Evolutionary conservation across 2,113 vertebrate genomes (phyloP), one percentile per base, ranked within the genome.

Genomic region (Python bivittatus): DNA sequence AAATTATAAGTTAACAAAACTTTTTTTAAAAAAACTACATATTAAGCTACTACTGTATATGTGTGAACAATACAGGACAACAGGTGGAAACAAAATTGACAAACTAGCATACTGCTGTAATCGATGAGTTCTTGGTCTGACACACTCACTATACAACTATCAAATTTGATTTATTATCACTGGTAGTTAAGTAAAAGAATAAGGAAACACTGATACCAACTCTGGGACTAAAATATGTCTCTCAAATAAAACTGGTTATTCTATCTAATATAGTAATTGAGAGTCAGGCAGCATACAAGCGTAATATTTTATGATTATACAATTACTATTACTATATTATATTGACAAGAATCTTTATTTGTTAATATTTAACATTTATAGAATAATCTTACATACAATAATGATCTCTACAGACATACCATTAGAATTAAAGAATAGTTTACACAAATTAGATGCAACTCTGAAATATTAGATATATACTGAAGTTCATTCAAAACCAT

Each of bases 311-410:
- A 79, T 79, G 5, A 48, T 48, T 48, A 48, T 44, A 44, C 5
- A 3, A 44, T 44, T 44, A 44, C 5, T 44, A 83, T 6, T 25
- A 88, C 56, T 0, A 94, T 93, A 54, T 2, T 1, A 53, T 93
- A 95, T 93, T 89, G 64, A 20, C 0, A 79, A 94, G 68, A 92
- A 60, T 27, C 23, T 88, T 48, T 61, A 64, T 38, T 52, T 29
- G 22, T 53, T 48, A 64, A 27, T 23, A 25, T 54, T 54, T 33
- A 42, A 90, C 25, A 56, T 20, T 6, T 22, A 54, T 53, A 79
- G 3, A 54, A 90, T 7, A 57, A 23, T 33, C 56, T 42, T 27
- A 44, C 6, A 54, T 79, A 54, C 29, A 53, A 72, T 25, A 54
- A 33, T 29, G 2, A 42, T 61, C 4, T 79, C 53, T 17, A 56